Evolutionary conservation across 1,140 invertebrate species (phyloP), one percentile per base, ranked within the genome.

Genomic region (Helicoverpa armigera): DNA sequence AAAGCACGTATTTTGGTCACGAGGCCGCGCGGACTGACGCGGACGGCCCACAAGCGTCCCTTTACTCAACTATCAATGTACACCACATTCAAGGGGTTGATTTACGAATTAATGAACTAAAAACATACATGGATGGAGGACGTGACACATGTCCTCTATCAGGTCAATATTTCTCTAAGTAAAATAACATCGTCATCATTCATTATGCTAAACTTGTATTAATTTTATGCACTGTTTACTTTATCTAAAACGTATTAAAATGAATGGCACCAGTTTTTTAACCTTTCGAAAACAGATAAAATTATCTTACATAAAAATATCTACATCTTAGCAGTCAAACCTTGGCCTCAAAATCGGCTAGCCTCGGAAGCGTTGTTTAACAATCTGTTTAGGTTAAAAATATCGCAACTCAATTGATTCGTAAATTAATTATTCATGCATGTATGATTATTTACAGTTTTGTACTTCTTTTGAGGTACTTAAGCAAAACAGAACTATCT

Each of bases 341-440:
- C 92, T 94, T 94, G 92, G 91, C 92, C 92, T 86, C 89, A 93
- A 93, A 93, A 91, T 89, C 84, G 84, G 48, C 83, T 88, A 91
- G 88, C 91, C 90, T 93, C 90, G 89, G 58, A 76, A 85, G 84
- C 88, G 86, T 90, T 90, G 90, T 91, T 91, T 29, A 91, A 92
- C 88, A 89, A 91, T 90, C 89, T 90, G 86, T 93, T 92, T 85
- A 85, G 85, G 88, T 86, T 87, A 90, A 89, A 90, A 93, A 92
- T 92, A 92, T 90, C 88, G 89, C 88, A 90, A 89, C 84, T 85
- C 82, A 86, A 88, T 88, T 87, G 87, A 89, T 89, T 43, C 35
- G 87, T 89, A 88, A 87, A 88, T 89, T 74, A 61, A 84, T 78
- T 85, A 12, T 63, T 29, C 23, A 18, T 61, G 18, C 54, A 56